A percentile compares a stretch with the other conserved stretches of the same genome.
Evolutionary conservation across 2,113 vertebrate species (phyloP).

Genomic region (Gymnorhina tibicen): DNA sequence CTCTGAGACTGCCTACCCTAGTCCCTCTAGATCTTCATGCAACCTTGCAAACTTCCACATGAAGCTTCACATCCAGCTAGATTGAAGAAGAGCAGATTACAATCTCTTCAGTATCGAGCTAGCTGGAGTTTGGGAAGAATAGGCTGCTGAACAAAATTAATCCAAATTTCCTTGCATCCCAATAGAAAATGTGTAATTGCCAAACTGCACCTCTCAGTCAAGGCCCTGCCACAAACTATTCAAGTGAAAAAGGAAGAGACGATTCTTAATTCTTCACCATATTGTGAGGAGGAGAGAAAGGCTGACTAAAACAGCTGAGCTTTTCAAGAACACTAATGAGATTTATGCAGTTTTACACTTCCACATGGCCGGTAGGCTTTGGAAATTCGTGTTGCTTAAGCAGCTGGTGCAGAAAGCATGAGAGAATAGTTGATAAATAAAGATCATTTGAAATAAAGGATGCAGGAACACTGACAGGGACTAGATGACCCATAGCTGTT

Average conservation of each 20-base stretch:
- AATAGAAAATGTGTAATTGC: background rate
- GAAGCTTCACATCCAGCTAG: background rate
- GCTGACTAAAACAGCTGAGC: background rate
- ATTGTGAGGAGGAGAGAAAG: background rate
- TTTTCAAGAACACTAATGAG: slow-evolving; percentile 19
- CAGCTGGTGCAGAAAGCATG: background rate
- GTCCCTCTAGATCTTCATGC: background rate
- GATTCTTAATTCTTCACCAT: slow-evolving; percentile 1
- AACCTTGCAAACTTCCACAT: background rate
- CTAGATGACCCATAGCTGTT: background rate
- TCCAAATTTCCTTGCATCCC: background rate
- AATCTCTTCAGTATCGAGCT: background rate
- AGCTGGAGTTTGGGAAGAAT: background rate
- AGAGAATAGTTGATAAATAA: background rate
- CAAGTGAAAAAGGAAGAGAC: background rate
- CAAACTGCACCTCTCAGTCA: background rate
- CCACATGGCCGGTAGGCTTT: background rate
- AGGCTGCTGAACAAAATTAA: background rate
- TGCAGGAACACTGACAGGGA: background rate
- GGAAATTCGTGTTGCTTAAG: background rate
- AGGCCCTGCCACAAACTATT: background rate
- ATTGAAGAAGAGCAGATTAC: background rate
- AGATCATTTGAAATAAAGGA: background rate
- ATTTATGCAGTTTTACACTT: slow-evolving; percentile 18
- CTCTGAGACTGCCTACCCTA: background rate